Evolutionary conservation across 1,140 invertebrate genomes (phyloP).

Genomic region (Drosophila bipectinata): DNA sequence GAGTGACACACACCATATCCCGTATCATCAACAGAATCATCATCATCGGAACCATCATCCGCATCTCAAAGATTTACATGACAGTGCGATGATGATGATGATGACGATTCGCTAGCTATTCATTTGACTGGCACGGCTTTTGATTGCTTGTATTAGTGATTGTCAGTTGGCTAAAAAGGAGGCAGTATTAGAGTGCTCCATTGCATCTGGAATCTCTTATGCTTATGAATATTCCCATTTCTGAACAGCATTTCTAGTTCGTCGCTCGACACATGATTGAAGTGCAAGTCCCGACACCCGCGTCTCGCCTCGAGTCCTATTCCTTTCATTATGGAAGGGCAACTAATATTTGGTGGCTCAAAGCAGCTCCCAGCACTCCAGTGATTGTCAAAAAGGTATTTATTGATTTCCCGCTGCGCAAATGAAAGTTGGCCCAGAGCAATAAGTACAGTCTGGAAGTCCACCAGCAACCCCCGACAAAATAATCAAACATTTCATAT

Average conservation of each 20-base stretch:
- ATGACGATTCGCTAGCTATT: slow-evolving; percentile 63
- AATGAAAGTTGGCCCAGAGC: slow-evolving; percentile 25
- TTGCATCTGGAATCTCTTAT: slow-evolving; percentile 62
- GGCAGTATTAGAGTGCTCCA: slow-evolving; percentile 11
- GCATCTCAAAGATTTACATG: slow-evolving; percentile 65
- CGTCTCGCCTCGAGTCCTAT: background rate
- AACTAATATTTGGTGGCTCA: slow-evolving; percentile 6
- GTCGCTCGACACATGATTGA: slow-evolving; percentile 59
- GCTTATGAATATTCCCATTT: slow-evolving; percentile 72
- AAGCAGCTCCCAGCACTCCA: slow-evolving; percentile 16
- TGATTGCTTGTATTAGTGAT: slow-evolving; percentile 72
- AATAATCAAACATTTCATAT: slow-evolving; percentile 21
- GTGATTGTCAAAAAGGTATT: slow-evolving; percentile 52
- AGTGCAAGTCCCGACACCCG: slow-evolving; percentile 26
- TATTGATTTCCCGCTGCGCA: slow-evolving; percentile 63
- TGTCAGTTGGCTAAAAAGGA: slow-evolving; percentile 37
- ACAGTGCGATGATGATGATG: slow-evolving; percentile 22
- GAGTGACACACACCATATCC: slow-evolving; percentile 54
- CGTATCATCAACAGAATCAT: slow-evolving; percentile 22
- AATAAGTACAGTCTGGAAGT: background rate
- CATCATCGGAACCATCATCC: background rate
- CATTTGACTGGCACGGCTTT: slow-evolving; percentile 59
- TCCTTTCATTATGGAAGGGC: slow-evolving; percentile 26
- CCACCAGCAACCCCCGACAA: background rate
- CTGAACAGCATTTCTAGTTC: slow-evolving; percentile 53